These are phyloP conservation scores for Scaptomyza graminum DNA, from an alignment of 1,140 invertebrate species.

Conservation along the genomic window DNA sequence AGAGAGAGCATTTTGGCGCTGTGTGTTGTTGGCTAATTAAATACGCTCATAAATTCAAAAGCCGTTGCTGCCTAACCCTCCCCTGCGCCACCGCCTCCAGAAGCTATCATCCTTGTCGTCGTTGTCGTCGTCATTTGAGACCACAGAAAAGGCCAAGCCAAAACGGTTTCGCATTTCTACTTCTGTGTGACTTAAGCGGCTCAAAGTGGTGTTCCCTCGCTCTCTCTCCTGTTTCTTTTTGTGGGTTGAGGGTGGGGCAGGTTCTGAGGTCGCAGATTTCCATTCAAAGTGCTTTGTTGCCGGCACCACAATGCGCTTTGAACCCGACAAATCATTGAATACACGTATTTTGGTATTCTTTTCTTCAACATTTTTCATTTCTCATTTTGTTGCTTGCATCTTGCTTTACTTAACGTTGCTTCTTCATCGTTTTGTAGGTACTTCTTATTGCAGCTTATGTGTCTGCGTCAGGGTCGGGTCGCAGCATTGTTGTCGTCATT, in stretches of 20 bases:
- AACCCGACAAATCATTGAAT: slow-evolving; percentile 31
- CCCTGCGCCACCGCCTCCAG: too few species aligned
- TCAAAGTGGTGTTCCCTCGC: slow-evolving; percentile 3
- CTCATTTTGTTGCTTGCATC: not conserved
- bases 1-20: slow-evolving; percentile 12
- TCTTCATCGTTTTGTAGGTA: slow-evolving; percentile 1
- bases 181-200: slow-evolving; percentile 38
- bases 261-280: slow-evolving; percentile 6
- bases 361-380: slow-evolving; percentile 21
- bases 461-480: not conserved
- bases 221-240: too few species aligned
- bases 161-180: slow-evolving; percentile 37
- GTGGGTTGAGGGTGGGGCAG: not conserved
- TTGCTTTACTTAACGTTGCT: not conserved
- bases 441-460: slow-evolving; percentile 27
- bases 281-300: slow-evolving; percentile 40
- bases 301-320: slow-evolving; percentile 40
- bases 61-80: slow-evolving; percentile 21
- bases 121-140: slow-evolving; percentile 11
- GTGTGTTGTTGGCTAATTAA: slow-evolving; percentile 63
- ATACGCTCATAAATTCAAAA: slow-evolving; percentile 79
- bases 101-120: slow-evolving; percentile 10
- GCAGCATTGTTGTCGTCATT: not conserved
- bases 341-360: slow-evolving; percentile 14
- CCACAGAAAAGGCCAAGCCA: slow-evolving; percentile 28